Evolutionary conservation across 2,113 vertebrate species (phyloP).

Genomic region (Zosterops borbonicus): DNA sequence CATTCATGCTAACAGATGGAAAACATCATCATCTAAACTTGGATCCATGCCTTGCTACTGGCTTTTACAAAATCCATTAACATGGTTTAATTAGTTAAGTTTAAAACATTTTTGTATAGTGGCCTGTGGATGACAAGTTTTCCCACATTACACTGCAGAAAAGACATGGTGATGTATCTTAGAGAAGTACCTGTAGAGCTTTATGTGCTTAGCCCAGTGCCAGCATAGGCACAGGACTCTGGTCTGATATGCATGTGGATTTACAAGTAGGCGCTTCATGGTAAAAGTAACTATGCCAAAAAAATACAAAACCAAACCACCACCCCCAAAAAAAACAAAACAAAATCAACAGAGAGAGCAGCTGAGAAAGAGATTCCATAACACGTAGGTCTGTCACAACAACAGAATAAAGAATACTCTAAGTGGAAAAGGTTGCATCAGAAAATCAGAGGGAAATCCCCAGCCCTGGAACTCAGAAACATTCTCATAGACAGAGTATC

Average conservation of each 20-base stretch:
- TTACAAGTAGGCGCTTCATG: not conserved
- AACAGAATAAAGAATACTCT: not conserved
- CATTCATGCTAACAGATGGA: slow-evolving; percentile 31
- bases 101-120: not conserved
- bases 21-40: slow-evolving; percentile 16
- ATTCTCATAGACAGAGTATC: not conserved
- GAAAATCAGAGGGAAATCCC: not conserved
- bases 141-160: not conserved
- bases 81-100: not conserved
- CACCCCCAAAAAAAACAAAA: fast-evolving
- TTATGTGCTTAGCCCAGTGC: not conserved
- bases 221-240: not conserved
- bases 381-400: not conserved
- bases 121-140: not conserved
- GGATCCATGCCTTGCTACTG: slow-evolving; percentile 32
- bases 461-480: not conserved
- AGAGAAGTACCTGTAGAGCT: not conserved
- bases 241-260: not conserved
- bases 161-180: not conserved
- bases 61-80: slow-evolving; percentile 22
- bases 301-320: not conserved
- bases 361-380: not conserved
- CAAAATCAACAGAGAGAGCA: not conserved
- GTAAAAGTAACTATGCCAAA: not conserved
- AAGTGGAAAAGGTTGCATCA: not conserved